Evolutionary conservation across 1,140 invertebrate genomes (phyloP), one percentile per base, ranked within the genome.

Genomic region (Polypedilum vanderplanki): DNA sequence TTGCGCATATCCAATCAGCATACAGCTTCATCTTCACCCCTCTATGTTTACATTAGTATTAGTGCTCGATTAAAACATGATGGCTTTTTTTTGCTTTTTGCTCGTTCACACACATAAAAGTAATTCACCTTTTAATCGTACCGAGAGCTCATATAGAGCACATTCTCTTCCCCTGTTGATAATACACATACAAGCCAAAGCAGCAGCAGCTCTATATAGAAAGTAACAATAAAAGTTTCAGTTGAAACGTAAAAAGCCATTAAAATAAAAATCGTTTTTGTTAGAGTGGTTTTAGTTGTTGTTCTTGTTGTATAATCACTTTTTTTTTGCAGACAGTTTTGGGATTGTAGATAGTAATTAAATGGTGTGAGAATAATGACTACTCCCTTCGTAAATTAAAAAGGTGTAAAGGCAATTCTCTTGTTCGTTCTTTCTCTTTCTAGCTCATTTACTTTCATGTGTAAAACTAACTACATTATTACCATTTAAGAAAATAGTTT

Each of bases 251-350:
- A 70, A 9, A 70, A 70, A 70, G 20, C 20, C 65, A 22, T 70
- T 70, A 20, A 70, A 20, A 22, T 70, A 22, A 22, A 22, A 70
- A 70, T 70, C 65, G 65, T 70, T 70, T 18, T 70, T 70, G 65
- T 57, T 57, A 57, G 46, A 70, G 65, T 70, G 65, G 65, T 70
- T 70, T 70, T 70, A 70, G 65, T 70, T 70, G 65, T 70, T 70
- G 15, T 70, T 70, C 20, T 57, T 33, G 12, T 57, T 57, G 46
- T 57, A 57, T 70, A 70, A 70, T 70, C 65, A 70, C 65, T 70
- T 70, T 33, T 33, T n/a, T 33, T 70, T 70, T 70, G 20, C 65
- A 70, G 65, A 18, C 65, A 70, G 65, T 70, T 70, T 57, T 57
- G 65, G 65, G 65, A 70, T 70, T 22, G 20, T 70, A 20, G 9